A percentile compares a stretch with the other conserved stretches of the same genome.
phyloP scores from a whole-genome alignment of 2,888 invertebrate genomes.

The Anoncus sp. region DNA sequence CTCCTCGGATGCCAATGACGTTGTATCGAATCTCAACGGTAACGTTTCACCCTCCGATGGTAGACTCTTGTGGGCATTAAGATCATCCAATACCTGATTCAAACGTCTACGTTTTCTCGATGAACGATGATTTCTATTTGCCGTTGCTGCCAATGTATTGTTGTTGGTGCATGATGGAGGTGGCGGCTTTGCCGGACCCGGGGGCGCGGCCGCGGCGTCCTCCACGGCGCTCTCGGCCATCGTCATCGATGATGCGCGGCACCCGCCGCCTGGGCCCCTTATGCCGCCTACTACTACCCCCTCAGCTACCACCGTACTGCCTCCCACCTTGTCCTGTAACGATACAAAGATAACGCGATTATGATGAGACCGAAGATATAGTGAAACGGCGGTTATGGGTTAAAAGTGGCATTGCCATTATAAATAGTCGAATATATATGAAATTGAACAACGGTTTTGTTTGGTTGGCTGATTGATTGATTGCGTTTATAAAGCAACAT shows the following conservation, averaged over 20 bases:
- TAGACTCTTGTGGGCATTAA: constrained; percentile 83
- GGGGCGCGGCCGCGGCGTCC: constrained; percentile 86
- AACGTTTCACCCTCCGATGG: constrained; percentile 60
- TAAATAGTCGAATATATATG: no score
- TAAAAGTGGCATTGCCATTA: no score
- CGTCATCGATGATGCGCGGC: constrained; percentile 86
- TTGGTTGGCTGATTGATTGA: no score
- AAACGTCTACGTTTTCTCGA: constrained; percentile 91
- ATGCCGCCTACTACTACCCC: constrained; percentile 80
- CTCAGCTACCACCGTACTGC: constrained; percentile 82
- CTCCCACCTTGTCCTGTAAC: constrained; percentile 81
- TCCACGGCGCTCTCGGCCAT: constrained; percentile 89
- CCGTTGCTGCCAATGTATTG: constrained; percentile 86
- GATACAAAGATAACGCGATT: constrained; percentile 19
- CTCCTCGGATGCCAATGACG: constrained; percentile 74
- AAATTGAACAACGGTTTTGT: no score
- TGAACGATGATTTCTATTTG: constrained; percentile 86
- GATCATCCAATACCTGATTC: constrained; percentile 91
- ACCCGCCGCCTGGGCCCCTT: constrained; percentile 83
- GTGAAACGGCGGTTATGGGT: no score
- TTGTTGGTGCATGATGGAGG: constrained; percentile 84
- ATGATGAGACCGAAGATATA: no score
- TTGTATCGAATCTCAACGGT: constrained; percentile 67
- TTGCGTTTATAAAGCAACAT: no score
- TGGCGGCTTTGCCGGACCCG: constrained; percentile 83